Base-by-base conservation (phyloP, 2,888 invertebrate species). In the Eledona agricola region DNA sequence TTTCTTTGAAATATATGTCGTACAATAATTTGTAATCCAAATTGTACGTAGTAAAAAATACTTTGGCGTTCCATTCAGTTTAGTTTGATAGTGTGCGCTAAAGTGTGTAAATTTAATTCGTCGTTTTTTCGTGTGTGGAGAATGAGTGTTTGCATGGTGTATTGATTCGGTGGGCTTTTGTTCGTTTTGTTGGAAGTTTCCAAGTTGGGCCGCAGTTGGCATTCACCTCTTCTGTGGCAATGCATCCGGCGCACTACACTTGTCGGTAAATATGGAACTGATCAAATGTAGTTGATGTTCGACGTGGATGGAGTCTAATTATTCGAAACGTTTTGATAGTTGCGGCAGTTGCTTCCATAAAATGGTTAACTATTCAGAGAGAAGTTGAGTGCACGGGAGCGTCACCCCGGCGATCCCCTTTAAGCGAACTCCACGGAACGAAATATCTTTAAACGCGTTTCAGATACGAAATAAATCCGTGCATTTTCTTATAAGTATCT, bases 401-500 rank as follows among this genome's bases (percentile, higher is more conserved):
- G 49, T 49, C 29, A 49, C 11, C 26, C 10, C 37, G 26, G n/a
- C n/a, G n/a, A n/a, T 40, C 28, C 15, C 49, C 20, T 29, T 49
- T 40, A 50, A 47, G 47, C 20, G 26, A 37, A 42, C 31, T 43
- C 16, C n/a, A n/a, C n/a, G n/a, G 23, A 31, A 20, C 25, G 13
- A 35, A 28, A 37, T 37, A 37, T 47, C 29, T 23, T 37, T 51
- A 34, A 51, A 51, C 43, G 51, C 43, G 29, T 42, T 51, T 43
- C 42, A 26, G 35, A 51, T 34, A 34, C 42, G 31, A 32, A 51
- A 51, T 51, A 42, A 28, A 25, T 38, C 34, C 19, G 31, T 23
- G 49, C 35, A 46, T 55, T 51, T 37, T 46, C 47, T 34, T 45
- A 34, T 12, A 40, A 55, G 32, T 50, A 25, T 43, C 50, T 50